Percentiles rank a stretch among this genome's conserved stretches.
phyloP scores from a whole-genome alignment of 30 jellyfish, hydroid and myxozoan species.

The Hydra vulgaris region DNA sequence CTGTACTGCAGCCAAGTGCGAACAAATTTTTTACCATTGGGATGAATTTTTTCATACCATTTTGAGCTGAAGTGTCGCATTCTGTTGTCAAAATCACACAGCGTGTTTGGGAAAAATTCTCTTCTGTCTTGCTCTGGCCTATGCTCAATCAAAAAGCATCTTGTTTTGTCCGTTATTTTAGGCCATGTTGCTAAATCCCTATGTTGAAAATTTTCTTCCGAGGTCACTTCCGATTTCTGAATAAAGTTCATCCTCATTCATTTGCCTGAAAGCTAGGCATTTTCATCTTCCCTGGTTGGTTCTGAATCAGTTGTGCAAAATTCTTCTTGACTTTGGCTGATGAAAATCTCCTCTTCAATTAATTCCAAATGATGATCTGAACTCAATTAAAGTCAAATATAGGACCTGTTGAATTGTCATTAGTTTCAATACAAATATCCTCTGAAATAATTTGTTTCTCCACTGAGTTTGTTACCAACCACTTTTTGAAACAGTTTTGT shows the following conservation, averaged over 20 bases:
- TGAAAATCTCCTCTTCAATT: not conserved
- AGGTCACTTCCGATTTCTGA: not conserved
- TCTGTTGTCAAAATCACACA: not conserved
- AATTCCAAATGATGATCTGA: not conserved
- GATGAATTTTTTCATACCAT: not conserved
- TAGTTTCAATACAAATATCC: no score
- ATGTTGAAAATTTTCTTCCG: not conserved
- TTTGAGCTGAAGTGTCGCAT: not conserved
- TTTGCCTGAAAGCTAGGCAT: no score
- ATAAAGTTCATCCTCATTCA: no score
- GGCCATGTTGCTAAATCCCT: not conserved
- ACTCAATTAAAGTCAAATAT: not conserved
- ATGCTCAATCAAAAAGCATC: not conserved
- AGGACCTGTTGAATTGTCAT: no score
- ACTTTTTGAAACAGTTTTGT: no score
- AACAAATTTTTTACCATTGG: not conserved
- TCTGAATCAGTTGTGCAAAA: not conserved
- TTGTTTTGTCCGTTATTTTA: not conserved
- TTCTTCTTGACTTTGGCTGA: not conserved
- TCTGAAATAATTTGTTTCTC: no score
- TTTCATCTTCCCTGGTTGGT: not conserved
- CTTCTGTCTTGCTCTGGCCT: not conserved
- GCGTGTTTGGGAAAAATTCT: not conserved
- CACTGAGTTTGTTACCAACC: no score
- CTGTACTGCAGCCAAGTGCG: not conserved